phyloP scores from a whole-genome alignment of 2,113 vertebrate species.

The Pelobates fuscus region DNA sequence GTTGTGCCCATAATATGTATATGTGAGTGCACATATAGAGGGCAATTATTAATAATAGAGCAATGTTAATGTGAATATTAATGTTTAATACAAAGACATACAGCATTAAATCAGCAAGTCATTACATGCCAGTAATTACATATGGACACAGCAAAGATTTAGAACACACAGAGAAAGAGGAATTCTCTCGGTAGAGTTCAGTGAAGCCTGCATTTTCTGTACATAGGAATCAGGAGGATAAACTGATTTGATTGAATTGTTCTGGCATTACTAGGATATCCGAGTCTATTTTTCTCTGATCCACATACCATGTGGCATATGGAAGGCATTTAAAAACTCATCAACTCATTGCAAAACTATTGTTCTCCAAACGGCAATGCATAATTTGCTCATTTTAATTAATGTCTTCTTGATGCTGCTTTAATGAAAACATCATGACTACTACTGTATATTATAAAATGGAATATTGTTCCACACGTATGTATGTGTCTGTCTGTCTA shows the following conservation, averaged over 20 bases:
- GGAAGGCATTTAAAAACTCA: constrained; percentile 37
- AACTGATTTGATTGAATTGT: constrained; percentile 41
- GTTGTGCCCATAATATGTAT: too few relatives aligned
- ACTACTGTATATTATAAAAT: background rate
- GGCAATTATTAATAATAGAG: too few relatives aligned
- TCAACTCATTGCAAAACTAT: constrained; percentile 15
- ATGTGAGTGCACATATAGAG: too few relatives aligned
- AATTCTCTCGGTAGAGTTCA: constrained; percentile 26
- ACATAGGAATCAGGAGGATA: constrained; percentile 30
- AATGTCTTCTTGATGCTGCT: constrained; percentile 26
- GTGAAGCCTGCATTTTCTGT: constrained; percentile 33
- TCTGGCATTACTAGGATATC: constrained; percentile 9
- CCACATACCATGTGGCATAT: constrained; percentile 34
- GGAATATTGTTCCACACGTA: too few relatives aligned
- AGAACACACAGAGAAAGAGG: constrained; percentile 20
- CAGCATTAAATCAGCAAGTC: constrained; percentile 5
- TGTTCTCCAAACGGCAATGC: constrained; percentile 3
- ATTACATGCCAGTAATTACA: constrained; percentile 13
- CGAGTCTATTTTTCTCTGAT: constrained; percentile 8
- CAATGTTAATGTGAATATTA: too few relatives aligned
- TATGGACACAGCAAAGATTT: constrained; percentile 26
- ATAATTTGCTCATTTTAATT: constrained; percentile 41
- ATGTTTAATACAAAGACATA: too few relatives aligned
- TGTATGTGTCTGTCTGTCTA: too few relatives aligned
- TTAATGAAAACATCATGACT: constrained; percentile 21